A percentile compares a stretch with the other conserved stretches of the same genome.
Conservation (phyloP, 2,888 invertebrate genomes). For the Alentia gelatinosa region DNA sequence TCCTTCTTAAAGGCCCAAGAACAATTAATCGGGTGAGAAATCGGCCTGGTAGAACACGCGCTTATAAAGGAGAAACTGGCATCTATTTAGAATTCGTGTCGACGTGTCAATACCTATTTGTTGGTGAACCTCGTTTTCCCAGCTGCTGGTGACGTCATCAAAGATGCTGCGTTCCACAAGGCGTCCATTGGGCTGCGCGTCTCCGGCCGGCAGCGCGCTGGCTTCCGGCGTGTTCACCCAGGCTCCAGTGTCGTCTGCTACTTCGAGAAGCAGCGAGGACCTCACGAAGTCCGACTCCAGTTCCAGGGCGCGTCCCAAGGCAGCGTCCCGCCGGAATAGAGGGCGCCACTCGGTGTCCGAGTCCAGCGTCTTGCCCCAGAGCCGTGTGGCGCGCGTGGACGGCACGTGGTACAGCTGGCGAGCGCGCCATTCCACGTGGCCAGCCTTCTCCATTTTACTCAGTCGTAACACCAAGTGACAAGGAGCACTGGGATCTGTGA, state of each 20-base stretch:
- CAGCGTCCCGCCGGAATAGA: slow-evolving; percentile 71
- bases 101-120: slow-evolving; percentile 75
- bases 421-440: slow-evolving; percentile 75
- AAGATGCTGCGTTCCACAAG: slow-evolving; percentile 73
- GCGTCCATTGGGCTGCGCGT: slow-evolving; percentile 66
- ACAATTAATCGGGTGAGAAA: too few species aligned
- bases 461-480: slow-evolving; percentile 65
- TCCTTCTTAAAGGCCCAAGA: too few species aligned
- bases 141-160: slow-evolving; percentile 73
- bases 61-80: not conserved
- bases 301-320: slow-evolving; percentile 72
- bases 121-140: slow-evolving; percentile 76
- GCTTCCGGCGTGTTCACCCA: slow-evolving; percentile 66
- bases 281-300: slow-evolving; percentile 76
- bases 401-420: slow-evolving; percentile 71
- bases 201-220: not conserved
- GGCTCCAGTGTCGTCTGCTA: slow-evolving; percentile 65
- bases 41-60: too few species aligned
- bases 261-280: slow-evolving; percentile 72
- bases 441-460: slow-evolving; percentile 77
- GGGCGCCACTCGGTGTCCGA: slow-evolving; percentile 74
- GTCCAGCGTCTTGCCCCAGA: slow-evolving; percentile 74
- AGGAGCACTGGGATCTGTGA: slow-evolving; percentile 68
- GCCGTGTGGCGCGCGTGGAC: slow-evolving; percentile 66
- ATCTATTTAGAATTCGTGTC: too few species aligned